Conservation (phyloP, 1,140 invertebrate genomes). For the Bombyx mori region ASM3026992v2 NC_085117.1:13452501-13453000, state of each 20-base stretch:
- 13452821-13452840: conserved; percentile 90
- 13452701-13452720: conserved; percentile 75
- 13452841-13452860: conserved; percentile 85
- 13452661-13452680: neutral
- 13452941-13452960: no score
- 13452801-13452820: conserved; percentile 83
- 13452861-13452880: conserved; percentile 87
- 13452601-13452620: no score
- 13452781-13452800: conserved; percentile 83
- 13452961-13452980: no score
- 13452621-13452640: no score
- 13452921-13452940: neutral
- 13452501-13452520: no score
- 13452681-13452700: conserved; percentile 4
- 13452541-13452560: no score
- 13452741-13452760: conserved; percentile 85
- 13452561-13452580: no score
- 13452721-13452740: conserved; percentile 84
- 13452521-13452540: no score
- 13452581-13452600: no score
- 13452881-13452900: conserved; percentile 74
- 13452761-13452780: conserved; percentile 92
- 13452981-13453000: no score
- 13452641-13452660: no score
- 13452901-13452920: neutral